Percentiles rank a stretch among this genome's conserved stretches.
These are phyloP conservation scores for Chelonoidis abingdonii DNA, from an alignment of 2,113 vertebrate genomes.

Conservation along the genomic window DNA sequence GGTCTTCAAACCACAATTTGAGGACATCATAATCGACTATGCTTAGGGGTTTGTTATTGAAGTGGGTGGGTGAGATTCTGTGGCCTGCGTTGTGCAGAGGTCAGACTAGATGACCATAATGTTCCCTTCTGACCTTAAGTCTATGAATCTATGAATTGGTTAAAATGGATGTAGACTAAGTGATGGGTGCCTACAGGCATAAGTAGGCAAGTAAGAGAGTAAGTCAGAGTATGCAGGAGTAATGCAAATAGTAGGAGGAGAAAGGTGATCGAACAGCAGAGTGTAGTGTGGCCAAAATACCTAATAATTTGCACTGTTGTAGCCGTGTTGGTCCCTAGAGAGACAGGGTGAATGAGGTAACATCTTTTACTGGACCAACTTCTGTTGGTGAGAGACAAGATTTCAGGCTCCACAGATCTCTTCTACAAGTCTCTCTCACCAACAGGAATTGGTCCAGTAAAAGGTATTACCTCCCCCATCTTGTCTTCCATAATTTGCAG, in stretches of 20 bases:
- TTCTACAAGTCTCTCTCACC: neutral
- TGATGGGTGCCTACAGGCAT: fast-evolving
- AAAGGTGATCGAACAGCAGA: neutral
- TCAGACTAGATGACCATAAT: too few relatives aligned
- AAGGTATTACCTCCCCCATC: neutral
- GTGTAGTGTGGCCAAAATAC: neutral
- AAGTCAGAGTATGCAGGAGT: too few relatives aligned
- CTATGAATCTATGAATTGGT: too few relatives aligned
- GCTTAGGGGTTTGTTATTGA: too few relatives aligned
- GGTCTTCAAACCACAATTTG: too few relatives aligned
- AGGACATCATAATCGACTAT: too few relatives aligned
- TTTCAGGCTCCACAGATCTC: neutral
- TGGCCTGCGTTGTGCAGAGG: too few relatives aligned
- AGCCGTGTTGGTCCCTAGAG: neutral
- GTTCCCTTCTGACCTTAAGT: too few relatives aligned
- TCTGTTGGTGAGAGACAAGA: neutral
- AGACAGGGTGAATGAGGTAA: neutral
- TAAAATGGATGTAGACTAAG: neutral
- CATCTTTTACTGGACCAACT: neutral
- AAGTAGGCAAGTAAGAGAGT: neutral
- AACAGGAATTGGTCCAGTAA: neutral
- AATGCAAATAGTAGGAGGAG: neutral
- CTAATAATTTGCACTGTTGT: neutral
- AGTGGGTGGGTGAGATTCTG: too few relatives aligned
- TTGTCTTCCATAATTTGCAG: neutral